A percentile compares a stretch with the other conserved stretches of the same genome.
Conservation (phyloP, 1,140 invertebrate species). For the Drosophila lowei region DNA sequence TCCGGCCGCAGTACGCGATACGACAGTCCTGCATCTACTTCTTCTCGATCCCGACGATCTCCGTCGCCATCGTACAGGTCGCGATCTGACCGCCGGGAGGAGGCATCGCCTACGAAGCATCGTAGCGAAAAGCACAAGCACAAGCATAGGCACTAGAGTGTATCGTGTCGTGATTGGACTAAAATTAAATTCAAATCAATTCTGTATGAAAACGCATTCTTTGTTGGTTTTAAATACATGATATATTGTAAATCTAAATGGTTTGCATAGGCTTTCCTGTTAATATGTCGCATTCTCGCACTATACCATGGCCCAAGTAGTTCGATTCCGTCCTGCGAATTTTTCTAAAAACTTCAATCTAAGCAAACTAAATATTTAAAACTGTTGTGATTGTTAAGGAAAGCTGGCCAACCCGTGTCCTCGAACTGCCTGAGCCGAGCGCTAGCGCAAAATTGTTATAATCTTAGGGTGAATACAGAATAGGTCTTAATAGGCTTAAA, state of each 20-base stretch:
- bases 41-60: conserved; percentile 25
- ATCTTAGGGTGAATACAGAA: conserved; percentile 40
- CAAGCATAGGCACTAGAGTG: conserved; percentile 67
- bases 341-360: conserved; percentile 63
- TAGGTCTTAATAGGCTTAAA: conserved; percentile 85
- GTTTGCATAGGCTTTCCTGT: conserved; percentile 21
- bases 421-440: conserved; percentile 31
- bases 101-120: conserved; percentile 48
- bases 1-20: conserved; percentile 54
- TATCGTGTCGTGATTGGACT: background rate
- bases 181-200: background rate
- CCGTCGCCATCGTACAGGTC: conserved; percentile 37
- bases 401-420: conserved; percentile 36
- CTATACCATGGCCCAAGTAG: conserved; percentile 42
- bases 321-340: conserved; percentile 59
- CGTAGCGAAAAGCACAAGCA: conserved; percentile 70
- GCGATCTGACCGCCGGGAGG: conserved; percentile 36
- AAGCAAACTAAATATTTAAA: conserved; percentile 44
- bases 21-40: conserved; percentile 40
- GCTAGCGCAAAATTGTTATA: conserved; percentile 35
- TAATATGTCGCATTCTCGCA: conserved; percentile 31
- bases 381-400: conserved; percentile 54
- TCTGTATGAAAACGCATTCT: conserved; percentile 20
- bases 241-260: conserved; percentile 43
- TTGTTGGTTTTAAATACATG: conserved; percentile 43